Evolutionary conservation across 37 sponge, comb jelly and placozoan species (phyloP), one percentile per base, ranked within the genome.

Genomic region (Petrosia ficiformis): DNA sequence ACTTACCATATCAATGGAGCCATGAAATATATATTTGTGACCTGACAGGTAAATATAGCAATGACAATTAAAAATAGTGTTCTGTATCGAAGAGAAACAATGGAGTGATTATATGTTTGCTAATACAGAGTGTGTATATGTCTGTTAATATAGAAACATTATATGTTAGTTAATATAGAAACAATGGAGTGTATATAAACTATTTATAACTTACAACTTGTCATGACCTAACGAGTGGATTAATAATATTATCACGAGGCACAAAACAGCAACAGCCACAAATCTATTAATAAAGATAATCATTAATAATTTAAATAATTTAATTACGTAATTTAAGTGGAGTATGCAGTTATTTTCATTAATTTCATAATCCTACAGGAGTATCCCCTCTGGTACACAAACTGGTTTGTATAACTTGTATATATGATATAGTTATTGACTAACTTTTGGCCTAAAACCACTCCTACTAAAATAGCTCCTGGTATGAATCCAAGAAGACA

Each of bases 1-100:
- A 59, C 87, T 63, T 39, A 87, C 90, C 84, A 89, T 28, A 89
- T 58, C 21, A 89, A 75, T 25, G 90, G 90, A 4, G 52, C 57
- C 77, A 89, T 71, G 44, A 80, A 83, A 79, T 89, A 89, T 30
- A 83, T 66, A 41, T 83, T 89, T 19, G 14, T 14, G 14, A 14
- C 54, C 14, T 48, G 54, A 48, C 54, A 75, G 34, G 71, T 2
- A 39, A 82, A 67, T 31, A 81, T 14, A 14, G 14, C 14, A 48
- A 14, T 14, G 14, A 48, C 54, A 48, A 48, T 48, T 48, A 48
- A 48, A 19, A 8, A 8, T 48, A 48, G 14, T n/a, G n/a, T n/a
- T n/a, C 54, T 48, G 54, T 19, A 8, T 48, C 8, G 14, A 48
- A 48, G 14, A 48, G 8, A 48, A 48, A 8, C 8, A 48, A 48